Base-by-base conservation (phyloP, 2,888 invertebrate species). In the Thereva nobilitata region DNA sequence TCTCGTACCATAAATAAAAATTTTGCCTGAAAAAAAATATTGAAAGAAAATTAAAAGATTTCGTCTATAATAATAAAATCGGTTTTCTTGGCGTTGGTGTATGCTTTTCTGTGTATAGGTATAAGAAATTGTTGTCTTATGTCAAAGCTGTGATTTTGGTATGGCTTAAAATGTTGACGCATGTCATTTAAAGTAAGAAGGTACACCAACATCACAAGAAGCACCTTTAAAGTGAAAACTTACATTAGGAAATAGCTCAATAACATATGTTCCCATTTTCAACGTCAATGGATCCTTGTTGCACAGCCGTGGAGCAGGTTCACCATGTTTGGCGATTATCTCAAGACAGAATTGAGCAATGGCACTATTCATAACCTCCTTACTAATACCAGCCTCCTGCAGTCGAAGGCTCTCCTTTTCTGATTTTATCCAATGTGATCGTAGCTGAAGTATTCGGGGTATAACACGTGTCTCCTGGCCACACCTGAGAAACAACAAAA, bases 271-370 rank as follows among this genome's bases (percentile, higher is more conserved):
- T 77, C 96, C 96, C 86, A 96, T 96, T 84, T 97, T 97, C 73
- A 99, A 86, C 67, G 97, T 97, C 73, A 99, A 89, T 61, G 99
- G 99, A 83, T 99, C 99, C 83, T 99, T 99, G 85, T 99, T 99
- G 85, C 99, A 99, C 71, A 98, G 87, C 61, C 97, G 85, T 69
- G 93, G 89, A 64, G 98, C 97, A 38, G 95, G 91, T 76, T 95
- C 95, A 50, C 98, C 98, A 83, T 99, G 97, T 73, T 92, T 90
- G 68, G 94, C 95, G 75, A 97, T 96, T 77, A 97, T 92, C 83
- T 97, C 97, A 71, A 97, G 84, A 76, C 97, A 95, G 83, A 99
- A 99, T 53, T 97, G 92, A 44, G 97, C 93, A 75, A 99, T 92
- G 65, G 98, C 98, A 75, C 94, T 90, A 83, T 98, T 95, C 79